These are phyloP conservation scores for Scyliorhinus canicula DNA, from an alignment of 2,797 vertebrate genomes.

Conservation along the genomic window DNA sequence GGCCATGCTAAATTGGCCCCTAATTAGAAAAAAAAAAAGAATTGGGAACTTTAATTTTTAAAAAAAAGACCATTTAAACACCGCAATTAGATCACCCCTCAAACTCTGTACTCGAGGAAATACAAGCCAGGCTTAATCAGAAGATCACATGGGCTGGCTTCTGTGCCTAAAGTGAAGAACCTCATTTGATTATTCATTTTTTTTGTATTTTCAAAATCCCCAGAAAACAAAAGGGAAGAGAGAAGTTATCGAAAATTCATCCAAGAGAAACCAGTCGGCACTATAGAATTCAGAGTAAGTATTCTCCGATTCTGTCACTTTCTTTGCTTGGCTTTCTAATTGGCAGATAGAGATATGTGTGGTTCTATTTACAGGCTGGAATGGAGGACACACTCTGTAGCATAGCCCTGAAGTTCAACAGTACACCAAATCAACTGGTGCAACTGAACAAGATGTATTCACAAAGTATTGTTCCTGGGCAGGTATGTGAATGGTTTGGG, in stretches of 20 bases:
- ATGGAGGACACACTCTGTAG: slow-evolving; percentile 57
- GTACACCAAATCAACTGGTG: slow-evolving; percentile 41
- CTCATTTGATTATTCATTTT: background rate
- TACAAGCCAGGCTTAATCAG: background rate
- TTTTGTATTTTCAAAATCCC: background rate
- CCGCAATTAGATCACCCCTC: background rate
- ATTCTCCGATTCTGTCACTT: background rate
- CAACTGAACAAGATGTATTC: slow-evolving; percentile 40
- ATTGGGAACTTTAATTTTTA: no score
- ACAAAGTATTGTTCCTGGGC: slow-evolving; percentile 44
- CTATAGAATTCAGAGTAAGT: slow-evolving; percentile 51
- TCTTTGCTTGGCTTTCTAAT: background rate
- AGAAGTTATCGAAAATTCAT: slow-evolving; percentile 1
- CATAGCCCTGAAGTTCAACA: slow-evolving; percentile 53
- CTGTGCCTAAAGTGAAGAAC: background rate
- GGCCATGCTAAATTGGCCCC: no score
- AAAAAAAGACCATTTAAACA: no score
- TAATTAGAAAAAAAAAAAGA: no score
- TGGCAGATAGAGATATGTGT: background rate
- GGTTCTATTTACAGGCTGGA: slow-evolving; percentile 47
- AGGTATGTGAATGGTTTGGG: slow-evolving; percentile 47
- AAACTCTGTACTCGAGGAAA: background rate
- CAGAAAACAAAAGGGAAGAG: background rate
- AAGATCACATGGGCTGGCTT: background rate
- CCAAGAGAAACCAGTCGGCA: slow-evolving; percentile 44